Evolutionary conservation across 1,140 invertebrate genomes (phyloP), one percentile per base, ranked within the genome.

Genomic region (Pteromalus puparum): DNA sequence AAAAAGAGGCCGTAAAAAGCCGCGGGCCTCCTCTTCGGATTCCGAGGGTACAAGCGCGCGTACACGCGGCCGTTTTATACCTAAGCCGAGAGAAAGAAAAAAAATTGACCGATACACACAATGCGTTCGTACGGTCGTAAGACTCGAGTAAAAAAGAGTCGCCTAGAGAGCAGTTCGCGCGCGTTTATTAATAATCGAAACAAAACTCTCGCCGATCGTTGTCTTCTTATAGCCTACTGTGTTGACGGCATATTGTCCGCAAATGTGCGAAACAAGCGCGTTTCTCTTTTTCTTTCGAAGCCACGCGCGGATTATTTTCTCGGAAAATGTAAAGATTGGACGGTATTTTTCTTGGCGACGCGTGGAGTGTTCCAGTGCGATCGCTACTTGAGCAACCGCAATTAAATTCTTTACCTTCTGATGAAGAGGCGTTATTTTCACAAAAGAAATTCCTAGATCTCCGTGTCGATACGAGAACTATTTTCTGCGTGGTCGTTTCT

Each of bases 1-100:
- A 84, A 61, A 83, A 84, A 83, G 34, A 61, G 2, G 74, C 53
- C 53, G 24, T 78, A 83, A 83, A 78, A 83, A 78, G n/a, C 4
- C 30, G 18, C 13, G 18, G 65, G 10, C 65, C 38, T 18, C 65
- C 38, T 18, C 24, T 61, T n/a, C 18, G 30, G 61, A 76, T 82
- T 75, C 34, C 73, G n/a, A 30, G 34, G 30, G n/a, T 74, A 67
- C 30, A 74, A 75, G n/a, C 42, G 15, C 42, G 15, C 3, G 21
- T 79, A 67, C 46, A 70, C 61, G 76, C 18, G 48, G 28, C 15
- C 82, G 34, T 79, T 84, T 78, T n/a, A n/a, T n/a, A 78, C 34
- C 15, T 61, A 61, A 72, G 26, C 18, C 28, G 6, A 28, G 24
- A n/a, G 67, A n/a, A 48, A 48, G 21, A 70, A 70, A 26, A 72